A percentile compares a stretch with the other conserved stretches of the same genome.
Conservation (phyloP, 2,888 invertebrate genomes). For the Maniola hyperantus region DNA sequence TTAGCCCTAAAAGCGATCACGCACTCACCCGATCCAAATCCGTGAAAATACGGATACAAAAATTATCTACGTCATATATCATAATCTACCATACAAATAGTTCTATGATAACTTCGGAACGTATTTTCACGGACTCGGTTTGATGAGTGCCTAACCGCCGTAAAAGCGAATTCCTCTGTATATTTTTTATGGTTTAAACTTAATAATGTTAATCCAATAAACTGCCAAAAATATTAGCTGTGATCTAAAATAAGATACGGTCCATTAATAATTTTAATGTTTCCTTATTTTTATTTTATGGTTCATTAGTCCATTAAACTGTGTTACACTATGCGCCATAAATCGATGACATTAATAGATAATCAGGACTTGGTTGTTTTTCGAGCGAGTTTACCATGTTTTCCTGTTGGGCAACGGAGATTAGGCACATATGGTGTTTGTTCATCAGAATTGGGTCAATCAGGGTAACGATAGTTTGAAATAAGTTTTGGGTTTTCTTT, state of each 20-base stretch:
- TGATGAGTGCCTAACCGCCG: too few relatives aligned
- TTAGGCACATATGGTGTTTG: slow-evolving; percentile 38
- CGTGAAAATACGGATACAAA: too few relatives aligned
- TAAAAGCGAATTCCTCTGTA: too few relatives aligned
- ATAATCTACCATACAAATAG: too few relatives aligned
- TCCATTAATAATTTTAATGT: slow-evolving; percentile 22
- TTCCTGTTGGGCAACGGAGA: slow-evolving; percentile 35
- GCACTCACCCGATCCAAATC: too few relatives aligned
- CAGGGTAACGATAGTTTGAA: slow-evolving; percentile 8
- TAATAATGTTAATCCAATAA: not conserved
- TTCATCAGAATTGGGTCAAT: slow-evolving; percentile 32
- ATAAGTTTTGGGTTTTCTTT: slow-evolving; percentile 1
- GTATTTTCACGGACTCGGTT: too few relatives aligned
- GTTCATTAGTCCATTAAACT: slow-evolving; percentile 30
- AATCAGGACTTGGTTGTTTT: slow-evolving; percentile 48
- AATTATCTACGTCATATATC: too few relatives aligned
- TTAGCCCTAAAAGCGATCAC: not conserved
- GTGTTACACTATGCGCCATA: slow-evolving; percentile 21
- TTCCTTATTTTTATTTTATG: slow-evolving; percentile 32
- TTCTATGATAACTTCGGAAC: too few relatives aligned
- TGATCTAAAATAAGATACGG: not conserved
- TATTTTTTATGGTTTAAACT: not conserved
- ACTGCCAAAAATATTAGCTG: not conserved
- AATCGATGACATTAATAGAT: slow-evolving; percentile 45
- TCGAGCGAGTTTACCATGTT: slow-evolving; percentile 39